phyloP scores from a whole-genome alignment of 2,113 vertebrate genomes.

The Colinus virginianus region DNA sequence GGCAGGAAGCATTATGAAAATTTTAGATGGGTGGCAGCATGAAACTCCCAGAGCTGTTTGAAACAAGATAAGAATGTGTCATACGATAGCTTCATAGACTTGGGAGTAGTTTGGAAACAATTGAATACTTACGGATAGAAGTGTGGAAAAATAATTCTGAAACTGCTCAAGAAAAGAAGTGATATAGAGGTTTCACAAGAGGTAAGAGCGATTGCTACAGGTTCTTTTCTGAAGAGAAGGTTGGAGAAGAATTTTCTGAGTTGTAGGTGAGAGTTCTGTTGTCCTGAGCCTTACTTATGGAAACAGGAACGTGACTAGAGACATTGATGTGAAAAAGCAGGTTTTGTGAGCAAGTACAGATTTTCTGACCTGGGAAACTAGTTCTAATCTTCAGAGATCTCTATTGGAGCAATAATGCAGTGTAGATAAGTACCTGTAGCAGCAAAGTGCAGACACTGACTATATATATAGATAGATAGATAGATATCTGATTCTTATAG shows the following conservation, averaged over 20 bases:
- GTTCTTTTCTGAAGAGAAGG: background rate
- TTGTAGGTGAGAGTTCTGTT: background rate
- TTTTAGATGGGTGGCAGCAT: background rate
- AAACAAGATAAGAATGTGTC: background rate
- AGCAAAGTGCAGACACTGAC: background rate
- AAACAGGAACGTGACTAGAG: background rate
- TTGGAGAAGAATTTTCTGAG: background rate
- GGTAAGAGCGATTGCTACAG: background rate
- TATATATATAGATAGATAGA: too few species aligned
- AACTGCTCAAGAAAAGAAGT: background rate
- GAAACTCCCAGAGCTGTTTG: constrained; percentile 18
- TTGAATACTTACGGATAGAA: background rate
- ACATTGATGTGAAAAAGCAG: background rate
- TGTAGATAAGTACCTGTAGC: background rate
- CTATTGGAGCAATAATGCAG: background rate
- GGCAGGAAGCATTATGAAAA: background rate
- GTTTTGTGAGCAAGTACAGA: background rate
- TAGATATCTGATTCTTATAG: background rate
- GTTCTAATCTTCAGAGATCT: constrained; percentile 20
- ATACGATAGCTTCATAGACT: background rate
- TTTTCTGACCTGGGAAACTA: background rate
- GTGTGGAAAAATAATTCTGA: background rate
- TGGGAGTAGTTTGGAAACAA: background rate
- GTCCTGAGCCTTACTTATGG: background rate
- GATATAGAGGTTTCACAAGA: background rate